Evolutionary conservation across 2,888 invertebrate species (phyloP).

Genomic region (Tenodera sinensis): DNA sequence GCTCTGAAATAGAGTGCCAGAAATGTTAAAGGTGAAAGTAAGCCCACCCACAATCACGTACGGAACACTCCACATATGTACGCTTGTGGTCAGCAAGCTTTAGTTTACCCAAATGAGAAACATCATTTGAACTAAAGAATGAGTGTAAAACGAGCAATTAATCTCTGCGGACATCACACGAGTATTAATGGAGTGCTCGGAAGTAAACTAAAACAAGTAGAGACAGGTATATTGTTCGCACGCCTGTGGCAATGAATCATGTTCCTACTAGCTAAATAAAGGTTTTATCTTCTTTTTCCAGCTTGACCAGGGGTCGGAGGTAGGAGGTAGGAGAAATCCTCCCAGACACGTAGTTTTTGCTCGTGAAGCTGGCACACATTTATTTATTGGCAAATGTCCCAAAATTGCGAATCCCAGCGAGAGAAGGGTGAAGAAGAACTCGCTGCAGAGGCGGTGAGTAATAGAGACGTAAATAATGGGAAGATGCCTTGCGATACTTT

Average conservation of each 20-base stretch:
- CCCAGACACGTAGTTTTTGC: not conserved
- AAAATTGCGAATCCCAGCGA: not conserved
- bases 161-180: not conserved
- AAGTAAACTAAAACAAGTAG: not conserved
- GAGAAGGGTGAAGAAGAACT: not conserved
- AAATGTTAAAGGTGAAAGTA: not conserved
- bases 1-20: too few species aligned
- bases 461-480: slow-evolving; percentile 12
- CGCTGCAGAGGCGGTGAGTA: not conserved
- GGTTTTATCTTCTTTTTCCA: not conserved
- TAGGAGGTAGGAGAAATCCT: not conserved
- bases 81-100: not conserved
- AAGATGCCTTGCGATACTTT: not conserved
- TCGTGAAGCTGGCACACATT: not conserved
- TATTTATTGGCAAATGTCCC: slow-evolving; percentile 11
- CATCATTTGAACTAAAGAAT: not conserved
- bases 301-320: slow-evolving; percentile 4
- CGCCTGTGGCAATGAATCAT: not conserved
- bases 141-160: not conserved
- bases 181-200: not conserved
- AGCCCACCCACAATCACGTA: not conserved
- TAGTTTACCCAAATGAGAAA: not conserved
- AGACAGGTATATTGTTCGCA: slow-evolving; percentile 1
- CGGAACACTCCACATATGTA: not conserved
- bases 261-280: not conserved